Conservation (phyloP, 2,888 invertebrate genomes). For the Drosophila borealis region DNA sequence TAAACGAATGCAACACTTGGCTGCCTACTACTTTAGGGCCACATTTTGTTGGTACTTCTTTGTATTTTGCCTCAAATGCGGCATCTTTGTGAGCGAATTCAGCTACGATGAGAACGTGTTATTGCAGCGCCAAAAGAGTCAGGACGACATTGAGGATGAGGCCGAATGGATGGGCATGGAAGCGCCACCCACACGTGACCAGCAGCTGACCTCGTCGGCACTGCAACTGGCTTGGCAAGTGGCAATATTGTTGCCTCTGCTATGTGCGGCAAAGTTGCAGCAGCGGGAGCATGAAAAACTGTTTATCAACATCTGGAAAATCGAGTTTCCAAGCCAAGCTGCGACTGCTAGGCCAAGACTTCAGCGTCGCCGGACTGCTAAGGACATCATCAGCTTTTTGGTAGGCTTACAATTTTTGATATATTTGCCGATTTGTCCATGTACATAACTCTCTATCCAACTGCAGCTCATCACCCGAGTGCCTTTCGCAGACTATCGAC, state of each 20-base stretch:
- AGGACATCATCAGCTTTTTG: conserved; percentile 42
- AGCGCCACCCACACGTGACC: not conserved
- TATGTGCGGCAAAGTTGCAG: conserved; percentile 45
- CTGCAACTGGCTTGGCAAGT: conserved; percentile 37
- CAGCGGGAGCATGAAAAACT: conserved; percentile 32
- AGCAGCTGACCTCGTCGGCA: not conserved
- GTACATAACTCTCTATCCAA: not conserved
- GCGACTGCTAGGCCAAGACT: not conserved
- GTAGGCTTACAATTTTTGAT: conserved; percentile 20
- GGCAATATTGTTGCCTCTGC: conserved; percentile 35
- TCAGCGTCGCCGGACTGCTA: not conserved
- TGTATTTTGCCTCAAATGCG: conserved; percentile 19
- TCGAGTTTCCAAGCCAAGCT: conserved; percentile 1
- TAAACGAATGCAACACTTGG: conserved; percentile 29
- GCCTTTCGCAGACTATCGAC: conserved; percentile 23
- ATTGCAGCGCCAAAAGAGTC: conserved; percentile 9
- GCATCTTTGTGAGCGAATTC: conserved; percentile 9
- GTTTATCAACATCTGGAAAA: conserved; percentile 26
- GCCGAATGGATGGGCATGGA: conserved; percentile 36
- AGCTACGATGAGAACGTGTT: conserved; percentile 28
- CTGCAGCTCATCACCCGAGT: conserved; percentile 37
- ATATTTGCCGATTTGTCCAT: not conserved
- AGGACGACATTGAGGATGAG: conserved; percentile 41
- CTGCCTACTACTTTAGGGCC: conserved; percentile 46
- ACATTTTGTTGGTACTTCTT: conserved; percentile 17